Evolutionary conservation across 2,888 invertebrate genomes (phyloP), one percentile per base, ranked within the genome.

Genomic region (Disparrhopalites patrizii): DNA sequence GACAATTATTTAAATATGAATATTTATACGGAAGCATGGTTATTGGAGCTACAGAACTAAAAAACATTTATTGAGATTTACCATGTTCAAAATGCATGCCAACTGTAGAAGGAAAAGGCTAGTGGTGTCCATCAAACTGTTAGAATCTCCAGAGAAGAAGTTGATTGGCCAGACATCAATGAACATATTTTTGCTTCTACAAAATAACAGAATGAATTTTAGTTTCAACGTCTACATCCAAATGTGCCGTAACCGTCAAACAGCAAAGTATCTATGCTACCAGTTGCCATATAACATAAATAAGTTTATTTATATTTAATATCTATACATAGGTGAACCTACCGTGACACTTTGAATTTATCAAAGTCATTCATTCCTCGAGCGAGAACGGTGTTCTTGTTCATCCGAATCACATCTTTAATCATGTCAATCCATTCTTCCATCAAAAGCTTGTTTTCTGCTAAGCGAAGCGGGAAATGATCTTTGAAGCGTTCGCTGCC

Each of bases 151-250:
- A 76, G 86, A 83, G 72, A 96, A 86, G 73, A 95, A 87, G 79
- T 98, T 96, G 1, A 96, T 89, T 1, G 98, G 92, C 98, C 98
- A 99, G 3, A 99, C 95, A 81, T 99, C 99, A 66, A 99, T 93
- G 81, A 88, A 93, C 73, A 86, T 85, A 61, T 83, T 80, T 0
- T 84, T 81, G 18, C 83, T 84, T 51, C 87, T 88, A 78, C 28
- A 18, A 25, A 25, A 25, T 25, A 23, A 54, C 74, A 72, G 79
- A 65, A 38, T 65, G 64, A 67, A 66, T 10, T 36, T 36, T 36
- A 36, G 13, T 10, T 36, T 10, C 10, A 36, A n/a, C n/a, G n/a
- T n/a, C n/a, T n/a, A n/a, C n/a, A n/a, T n/a, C n/a, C n/a, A n/a
- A n/a, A 62, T n/a, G n/a, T n/a, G n/a, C n/a, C n/a, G n/a, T n/a